Evolutionary conservation across 2,113 vertebrate species (phyloP), one percentile per base, ranked within the genome.

Genomic region (Hippocampus mohnikei): DNA sequence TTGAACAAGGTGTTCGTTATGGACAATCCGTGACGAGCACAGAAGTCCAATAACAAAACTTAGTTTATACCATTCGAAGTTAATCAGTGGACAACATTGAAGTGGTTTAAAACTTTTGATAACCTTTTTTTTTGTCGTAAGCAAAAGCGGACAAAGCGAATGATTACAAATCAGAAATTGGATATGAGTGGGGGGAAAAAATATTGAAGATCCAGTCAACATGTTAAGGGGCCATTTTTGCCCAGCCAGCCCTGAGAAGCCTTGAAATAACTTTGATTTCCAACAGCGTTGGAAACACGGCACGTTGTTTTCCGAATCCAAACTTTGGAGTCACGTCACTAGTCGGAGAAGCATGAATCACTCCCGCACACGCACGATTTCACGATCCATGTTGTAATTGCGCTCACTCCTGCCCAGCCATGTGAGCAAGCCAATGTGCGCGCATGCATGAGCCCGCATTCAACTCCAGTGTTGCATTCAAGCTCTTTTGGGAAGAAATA

Each of bases 331-430:
- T 33, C 27, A 60, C 27, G 40, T 44, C 66, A 79, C 75, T 73
- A 66, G 59, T 64, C 70, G 62, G 61, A 69, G 50, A 69, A 76
- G 68, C 50, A 71, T 85, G 86, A 86, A 68, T 85, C 86, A 82
- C 59, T 61, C 84, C 79, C 67, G 75, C 69, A 77, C 81, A 13
- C 5, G 25, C 84, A 77, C 81, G 67, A 64, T 69, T 69, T 78
- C 80, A 81, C 64, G 41, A 76, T 77, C 74, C 79, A 72, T 63
- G 42, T 70, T 64, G 42, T 64, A 20, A 65, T 70, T 62, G 71
- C 69, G 44, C 70, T 66, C 75, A 66, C 61, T 59, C 27, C 82
- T 87, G 86, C 88, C 20, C 46, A 71, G 60, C 33, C 46, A 11
- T 77, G 66, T 77, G 79, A 72, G 63, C 20, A 33, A 56, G 15